Percentiles rank a stretch among this genome's conserved stretches.
Conservation (phyloP, 2,113 vertebrate species). For the Gasterosteus aculeatus region DNA sequence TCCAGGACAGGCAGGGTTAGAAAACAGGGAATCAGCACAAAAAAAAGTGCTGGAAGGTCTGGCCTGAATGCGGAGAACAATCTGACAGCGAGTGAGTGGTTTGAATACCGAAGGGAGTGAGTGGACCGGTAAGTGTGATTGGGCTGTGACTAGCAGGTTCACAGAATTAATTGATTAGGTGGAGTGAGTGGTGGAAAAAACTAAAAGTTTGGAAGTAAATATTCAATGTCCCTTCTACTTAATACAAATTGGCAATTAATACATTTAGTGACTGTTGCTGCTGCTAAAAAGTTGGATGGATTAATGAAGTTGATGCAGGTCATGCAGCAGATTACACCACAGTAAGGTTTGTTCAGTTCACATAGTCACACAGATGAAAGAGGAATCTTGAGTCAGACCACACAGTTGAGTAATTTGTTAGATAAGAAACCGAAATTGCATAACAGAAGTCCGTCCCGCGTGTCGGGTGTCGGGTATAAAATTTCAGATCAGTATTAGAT, state of each 20-base stretch:
- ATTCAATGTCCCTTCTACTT: neutral
- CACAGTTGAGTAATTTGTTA: neutral
- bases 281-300: neutral
- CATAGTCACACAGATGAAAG: neutral
- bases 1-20: no score
- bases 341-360: neutral
- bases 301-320: neutral
- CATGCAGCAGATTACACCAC: neutral
- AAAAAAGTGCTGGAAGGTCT: no score
- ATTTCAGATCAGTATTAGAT: neutral
- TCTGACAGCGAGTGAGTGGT: no score
- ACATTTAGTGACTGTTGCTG: neutral
- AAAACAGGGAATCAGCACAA: no score
- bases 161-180: no score
- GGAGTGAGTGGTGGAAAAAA: no score
- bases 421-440: neutral
- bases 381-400: neutral
- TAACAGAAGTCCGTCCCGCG: neutral
- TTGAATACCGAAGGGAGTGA: no score
- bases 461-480: neutral
- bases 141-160: no score
- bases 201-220: neutral
- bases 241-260: neutral
- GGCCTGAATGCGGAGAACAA: no score
- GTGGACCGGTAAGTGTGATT: no score